A percentile compares a stretch with the other conserved stretches of the same genome.
Evolutionary conservation across 2,797 vertebrate genomes (phyloP).

Genomic region (Ctenopoma multispine): DNA sequence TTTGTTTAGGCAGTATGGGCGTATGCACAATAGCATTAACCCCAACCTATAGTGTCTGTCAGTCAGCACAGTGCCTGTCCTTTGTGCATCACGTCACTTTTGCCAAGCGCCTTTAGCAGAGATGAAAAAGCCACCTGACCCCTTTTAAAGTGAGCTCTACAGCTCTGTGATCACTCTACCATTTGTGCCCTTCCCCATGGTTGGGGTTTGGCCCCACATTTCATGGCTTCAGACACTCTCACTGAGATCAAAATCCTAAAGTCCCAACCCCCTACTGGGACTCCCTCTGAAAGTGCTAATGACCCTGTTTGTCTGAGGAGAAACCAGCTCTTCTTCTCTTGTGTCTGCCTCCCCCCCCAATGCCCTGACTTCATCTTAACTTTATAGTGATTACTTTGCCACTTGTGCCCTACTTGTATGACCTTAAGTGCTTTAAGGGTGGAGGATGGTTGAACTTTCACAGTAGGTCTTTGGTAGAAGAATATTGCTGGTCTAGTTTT

Average conservation of each 20-base stretch:
- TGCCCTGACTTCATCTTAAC: constrained; percentile 22
- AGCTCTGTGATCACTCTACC: constrained; percentile 82
- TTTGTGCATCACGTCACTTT: constrained; percentile 72
- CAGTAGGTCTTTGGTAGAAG: constrained; percentile 70
- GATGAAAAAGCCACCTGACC: constrained; percentile 86
- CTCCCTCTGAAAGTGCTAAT: constrained; percentile 81
- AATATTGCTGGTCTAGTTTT: constrained; percentile 55
- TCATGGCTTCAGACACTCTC: constrained; percentile 74
- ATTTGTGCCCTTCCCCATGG: constrained; percentile 79
- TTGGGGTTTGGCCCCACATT: constrained; percentile 76
- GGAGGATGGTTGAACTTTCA: constrained; percentile 68
- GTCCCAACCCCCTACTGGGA: constrained; percentile 62
- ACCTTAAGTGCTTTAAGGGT: constrained; percentile 64
- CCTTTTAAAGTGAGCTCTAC: constrained; percentile 71
- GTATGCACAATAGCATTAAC: constrained; percentile 66
- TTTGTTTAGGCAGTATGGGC: constrained; percentile 44
- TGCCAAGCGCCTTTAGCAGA: constrained; percentile 64
- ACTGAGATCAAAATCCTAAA: constrained; percentile 78
- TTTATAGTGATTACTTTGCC: constrained; percentile 81
- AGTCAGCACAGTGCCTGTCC: constrained; percentile 69
- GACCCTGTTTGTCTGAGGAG: constrained; percentile 74
- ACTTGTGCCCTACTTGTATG: constrained; percentile 72
- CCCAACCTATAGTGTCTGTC: constrained; percentile 61
- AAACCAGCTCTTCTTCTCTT: constrained; percentile 52
- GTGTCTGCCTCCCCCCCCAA: constrained; percentile 2